A percentile compares a stretch with the other conserved stretches of the same genome.
Evolutionary conservation across 2,113 vertebrate genomes (phyloP).

Genomic region (Felis catus): F.catus_Fca126_mat1.0 CM031412.1:93904501-93905000

Average conservation of each 20-base stretch:
- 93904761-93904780: neutral
- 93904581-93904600: constrained; percentile 38
- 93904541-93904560: constrained; percentile 53
- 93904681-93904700: neutral
- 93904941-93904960: neutral
- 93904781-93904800: neutral
- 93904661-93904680: constrained; percentile 4
- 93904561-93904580: neutral
- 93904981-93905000: neutral
- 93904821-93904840: neutral
- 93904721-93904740: neutral
- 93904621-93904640: constrained; percentile 30
- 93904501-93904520: neutral
- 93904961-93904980: neutral
- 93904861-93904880: neutral
- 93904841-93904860: neutral
- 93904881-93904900: neutral
- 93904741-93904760: neutral
- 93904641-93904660: neutral
- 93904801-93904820: neutral
- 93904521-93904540: constrained; percentile 17
- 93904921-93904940: neutral
- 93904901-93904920: neutral
- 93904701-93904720: neutral
- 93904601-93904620: constrained; percentile 29